Evolutionary conservation across 2,113 vertebrate species (phyloP).

Genomic region (Melanotaenia duboulayi): DNA sequence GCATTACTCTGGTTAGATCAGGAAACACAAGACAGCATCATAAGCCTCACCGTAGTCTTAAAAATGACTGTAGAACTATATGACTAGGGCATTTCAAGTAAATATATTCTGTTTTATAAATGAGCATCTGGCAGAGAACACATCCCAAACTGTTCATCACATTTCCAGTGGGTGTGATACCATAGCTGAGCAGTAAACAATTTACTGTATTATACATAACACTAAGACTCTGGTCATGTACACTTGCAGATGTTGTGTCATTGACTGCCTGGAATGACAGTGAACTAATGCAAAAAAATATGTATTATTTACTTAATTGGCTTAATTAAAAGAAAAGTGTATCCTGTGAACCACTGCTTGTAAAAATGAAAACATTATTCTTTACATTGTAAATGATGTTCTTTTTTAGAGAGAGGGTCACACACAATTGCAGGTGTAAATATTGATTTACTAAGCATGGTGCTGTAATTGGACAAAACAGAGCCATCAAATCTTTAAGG

Average conservation of each 20-base stretch:
- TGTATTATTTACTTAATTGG: background rate
- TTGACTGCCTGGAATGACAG: conserved; percentile 31
- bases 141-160: conserved; percentile 45
- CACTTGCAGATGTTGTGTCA: conserved; percentile 30
- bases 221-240: too few species aligned
- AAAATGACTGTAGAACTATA: conserved; percentile 19
- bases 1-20: conserved; percentile 10
- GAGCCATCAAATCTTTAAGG: background rate
- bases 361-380: too few species aligned
- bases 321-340: too few species aligned
- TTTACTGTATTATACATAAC: conserved; percentile 54
- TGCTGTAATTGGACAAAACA: background rate
- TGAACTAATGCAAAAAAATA: background rate
- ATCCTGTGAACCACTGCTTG: too few species aligned
- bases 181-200: conserved; percentile 56
- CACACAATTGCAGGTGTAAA: background rate
- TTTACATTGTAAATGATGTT: too few species aligned
- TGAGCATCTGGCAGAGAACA: conserved; percentile 52
- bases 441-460: background rate
- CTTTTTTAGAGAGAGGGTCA: background rate
- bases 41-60: conserved; percentile 13
- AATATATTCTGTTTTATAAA: conserved; percentile 63
- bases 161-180: conserved; percentile 48
- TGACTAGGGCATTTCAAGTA: conserved; percentile 33
- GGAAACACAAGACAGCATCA: conserved; percentile 1